Evolutionary conservation across 1,140 invertebrate species (phyloP).

Genomic region (Trissolcus basalis): DNA sequence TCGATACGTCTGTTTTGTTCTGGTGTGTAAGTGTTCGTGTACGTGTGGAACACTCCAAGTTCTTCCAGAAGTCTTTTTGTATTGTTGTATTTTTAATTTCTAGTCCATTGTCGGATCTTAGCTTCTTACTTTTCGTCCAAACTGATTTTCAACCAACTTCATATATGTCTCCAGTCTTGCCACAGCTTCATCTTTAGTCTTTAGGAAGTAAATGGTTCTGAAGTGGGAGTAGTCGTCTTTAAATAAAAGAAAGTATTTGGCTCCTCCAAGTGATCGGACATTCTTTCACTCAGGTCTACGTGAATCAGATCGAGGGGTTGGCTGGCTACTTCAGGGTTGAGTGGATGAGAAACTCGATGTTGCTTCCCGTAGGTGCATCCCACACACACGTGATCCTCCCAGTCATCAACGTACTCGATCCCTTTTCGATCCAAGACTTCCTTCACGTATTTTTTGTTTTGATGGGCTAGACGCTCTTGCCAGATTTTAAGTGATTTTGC

Average conservation of each 20-base stretch:
- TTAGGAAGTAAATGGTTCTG: conserved; percentile 31
- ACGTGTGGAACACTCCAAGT: too few species aligned
- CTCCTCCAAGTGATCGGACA: conserved; percentile 43
- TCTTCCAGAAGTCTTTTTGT: too few species aligned
- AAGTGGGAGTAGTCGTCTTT: conserved; percentile 32
- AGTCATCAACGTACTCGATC: conserved; percentile 35
- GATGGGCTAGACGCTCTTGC: too few species aligned
- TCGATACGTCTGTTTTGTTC: too few species aligned
- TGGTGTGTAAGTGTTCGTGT: too few species aligned
- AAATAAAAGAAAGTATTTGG: conserved; percentile 31
- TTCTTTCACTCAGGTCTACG: conserved; percentile 62
- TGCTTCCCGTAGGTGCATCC: conserved; percentile 53
- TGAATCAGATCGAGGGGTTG: conserved; percentile 53
- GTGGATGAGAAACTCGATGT: conserved; percentile 2
- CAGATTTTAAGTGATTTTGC: conserved; percentile 1
- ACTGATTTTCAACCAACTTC: too few species aligned
- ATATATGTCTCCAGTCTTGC: too few species aligned
- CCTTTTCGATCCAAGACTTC: conserved; percentile 1
- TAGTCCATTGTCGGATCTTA: too few species aligned
- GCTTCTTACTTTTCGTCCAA: too few species aligned
- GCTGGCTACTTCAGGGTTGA: neutral
- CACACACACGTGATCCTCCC: conserved; percentile 48
- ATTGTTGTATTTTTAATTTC: too few species aligned
- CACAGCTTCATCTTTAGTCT: conserved; percentile 34
- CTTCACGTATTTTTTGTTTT: too few species aligned